Base-by-base conservation (phyloP, 2,888 invertebrate species). In the Anthoptus insignis region DNA sequence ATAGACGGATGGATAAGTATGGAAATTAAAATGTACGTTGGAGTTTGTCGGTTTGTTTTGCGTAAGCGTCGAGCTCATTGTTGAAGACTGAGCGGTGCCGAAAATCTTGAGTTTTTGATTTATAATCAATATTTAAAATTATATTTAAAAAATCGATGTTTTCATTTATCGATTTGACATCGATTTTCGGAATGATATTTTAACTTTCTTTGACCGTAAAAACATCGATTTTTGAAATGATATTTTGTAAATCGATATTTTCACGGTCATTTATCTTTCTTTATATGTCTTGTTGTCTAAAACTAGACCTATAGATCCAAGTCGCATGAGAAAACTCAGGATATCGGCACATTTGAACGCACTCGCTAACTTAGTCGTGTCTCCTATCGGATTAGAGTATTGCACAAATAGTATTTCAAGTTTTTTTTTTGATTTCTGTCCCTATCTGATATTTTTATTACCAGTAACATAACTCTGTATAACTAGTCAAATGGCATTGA, bases 401-500 rank as follows among this genome's bases (percentile, higher is more conserved):
- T 59, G 60, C 53, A 65, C 59, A 54, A 60, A 59, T 60, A 60
- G 54, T 64, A 64, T 64, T 53, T 59, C 59, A 52, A 37, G 16
- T 64, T 59, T 39, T 29, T 4, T 39, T 60, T 65, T 68, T 45
- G 53, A 54, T 59, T 54, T 58, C 58, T 54, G 54, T 53, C 29
- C 39, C 60, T 39, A 58, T 64, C 54, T 45, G 59, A 45, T 49
- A 63, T 67, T 57, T n/a, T 59, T 66, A 59, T 72, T 66, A 66
- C 63, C 59, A 64, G 63, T 66, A 61, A 64, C 70, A 67, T 78
- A 76, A 81, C 73, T 79, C 73, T 77, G 71, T 73, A 29, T 81
- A 78, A 84, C 90, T 90, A 90, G 89, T 89, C 90, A 89, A 63
- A 84, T 81, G 80, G 86, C 85, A 82, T 86, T 86, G 86, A 82